phyloP scores from a whole-genome alignment of 2,888 invertebrate genomes.

The Andrena camellia region DNA sequence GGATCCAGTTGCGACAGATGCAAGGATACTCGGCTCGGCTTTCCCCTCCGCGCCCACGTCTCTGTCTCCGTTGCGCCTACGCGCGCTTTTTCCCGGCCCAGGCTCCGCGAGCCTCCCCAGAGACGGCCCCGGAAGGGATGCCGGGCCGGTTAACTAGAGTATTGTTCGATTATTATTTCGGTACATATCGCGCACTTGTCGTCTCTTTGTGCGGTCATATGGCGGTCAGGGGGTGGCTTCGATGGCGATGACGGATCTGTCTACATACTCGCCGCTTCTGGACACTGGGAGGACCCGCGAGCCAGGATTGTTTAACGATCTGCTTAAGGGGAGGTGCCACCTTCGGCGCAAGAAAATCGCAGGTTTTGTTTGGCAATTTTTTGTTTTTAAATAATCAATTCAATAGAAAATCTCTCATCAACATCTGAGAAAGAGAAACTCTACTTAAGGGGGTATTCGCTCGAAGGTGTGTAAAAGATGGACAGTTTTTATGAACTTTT shows the following conservation, averaged over 20 bases:
- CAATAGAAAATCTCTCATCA: too few species aligned
- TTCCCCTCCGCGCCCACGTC: conserved; percentile 43
- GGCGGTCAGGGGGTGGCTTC: conserved; percentile 61
- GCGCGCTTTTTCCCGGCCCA: conserved; percentile 53
- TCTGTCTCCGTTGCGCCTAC: conserved; percentile 17
- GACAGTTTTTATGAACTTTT: too few species aligned
- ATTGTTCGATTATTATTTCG: conserved; percentile 85
- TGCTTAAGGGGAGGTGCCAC: background rate
- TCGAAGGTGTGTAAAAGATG: too few species aligned
- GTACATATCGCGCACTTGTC: conserved; percentile 85
- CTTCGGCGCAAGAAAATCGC: too few species aligned
- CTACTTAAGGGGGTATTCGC: too few species aligned
- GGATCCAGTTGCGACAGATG: conserved; percentile 76
- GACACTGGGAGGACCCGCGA: background rate
- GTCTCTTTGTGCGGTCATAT: conserved; percentile 81
- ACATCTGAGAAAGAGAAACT: too few species aligned
- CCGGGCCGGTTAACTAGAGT: conserved; percentile 82
- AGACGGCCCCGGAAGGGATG: conserved; percentile 71
- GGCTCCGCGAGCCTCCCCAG: conserved; percentile 73
- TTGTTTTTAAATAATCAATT: too few species aligned
- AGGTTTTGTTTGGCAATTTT: too few species aligned
- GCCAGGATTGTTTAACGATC: background rate
- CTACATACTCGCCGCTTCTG: background rate
- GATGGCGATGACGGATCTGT: conserved; percentile 18
- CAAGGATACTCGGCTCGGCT: conserved; percentile 64